Base-by-base conservation (phyloP, 1,140 invertebrate genomes). In the Drosophila mojavensis region DNA sequence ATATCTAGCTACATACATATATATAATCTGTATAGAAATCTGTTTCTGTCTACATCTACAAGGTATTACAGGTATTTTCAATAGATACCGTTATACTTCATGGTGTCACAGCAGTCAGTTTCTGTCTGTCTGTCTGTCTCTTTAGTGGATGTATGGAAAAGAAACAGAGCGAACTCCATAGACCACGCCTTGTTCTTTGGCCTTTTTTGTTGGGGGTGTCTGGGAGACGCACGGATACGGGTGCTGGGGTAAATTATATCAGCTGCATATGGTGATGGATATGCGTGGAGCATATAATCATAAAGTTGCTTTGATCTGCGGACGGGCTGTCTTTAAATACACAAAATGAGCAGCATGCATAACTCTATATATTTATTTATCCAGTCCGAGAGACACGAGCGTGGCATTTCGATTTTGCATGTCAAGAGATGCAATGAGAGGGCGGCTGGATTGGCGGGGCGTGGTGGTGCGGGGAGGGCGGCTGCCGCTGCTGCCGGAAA, bases 221-320 rank as follows among this genome's bases (percentile, higher is more conserved):
- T 33, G 30, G 30, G 11, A 5, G n/a, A n/a, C 11, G 13, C 11
- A n/a, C 17, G 43, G n/a, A 3, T 15, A 17, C n/a, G 43, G 43
- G 3, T 7, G 43, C 3, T 30, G 28, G 28, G 43, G 43, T 10
- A 10, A 33, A 33, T 53, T 56, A 50, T 64, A 66, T 72, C 54
- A 54, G 41, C 70, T 59, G 62, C 82, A 88, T 79, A 73, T 83
- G 79, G 72, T 82, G 82, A 88, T 86, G 82, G 79, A 86, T 88
- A 70, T 82, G 83, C 83, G 73, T 77, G 81, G 77, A 84, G 76
- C 81, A 83, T 82, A 77, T 82, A 79, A 83, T 84, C 80, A 77
- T 79, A 67, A 70, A 83, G 68, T 65, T 43, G 72, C 83, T 86
- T 86, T 86, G 83, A 86, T 86, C 83, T 86, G 77, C 76, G 61